Conservation (phyloP, 2,888 invertebrate species). For the Rotaria magnacalcarata region DNA sequence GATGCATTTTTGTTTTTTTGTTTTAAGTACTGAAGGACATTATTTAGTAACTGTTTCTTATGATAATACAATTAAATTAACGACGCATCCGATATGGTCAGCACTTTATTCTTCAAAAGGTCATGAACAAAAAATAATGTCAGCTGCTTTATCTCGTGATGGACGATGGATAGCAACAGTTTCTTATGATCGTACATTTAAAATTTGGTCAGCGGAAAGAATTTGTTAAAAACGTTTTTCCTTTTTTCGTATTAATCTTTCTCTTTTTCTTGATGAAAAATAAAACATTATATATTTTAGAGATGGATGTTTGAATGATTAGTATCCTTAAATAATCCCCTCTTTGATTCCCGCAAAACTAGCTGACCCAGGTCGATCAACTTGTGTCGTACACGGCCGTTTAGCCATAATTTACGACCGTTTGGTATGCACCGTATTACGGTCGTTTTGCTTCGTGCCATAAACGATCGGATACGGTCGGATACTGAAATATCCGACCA, state of each 20-base stretch:
- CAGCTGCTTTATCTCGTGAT: slow-evolving; percentile 40
- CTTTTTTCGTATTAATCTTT: neutral
- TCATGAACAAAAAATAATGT: slow-evolving; percentile 45
- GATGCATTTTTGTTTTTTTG: neutral
- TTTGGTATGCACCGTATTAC: too few species aligned
- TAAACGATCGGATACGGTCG: too few species aligned
- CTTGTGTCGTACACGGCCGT: too few species aligned
- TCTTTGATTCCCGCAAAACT: too few species aligned
- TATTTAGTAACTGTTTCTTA: slow-evolving; percentile 87
- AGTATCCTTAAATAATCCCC: too few species aligned
- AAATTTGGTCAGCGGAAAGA: slow-evolving; percentile 44
- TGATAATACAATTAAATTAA: slow-evolving; percentile 83
- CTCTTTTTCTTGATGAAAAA: neutral
- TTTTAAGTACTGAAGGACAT: slow-evolving; percentile 65
- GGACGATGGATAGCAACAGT: slow-evolving; percentile 44
- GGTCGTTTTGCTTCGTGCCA: too few species aligned
- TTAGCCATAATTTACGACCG: too few species aligned
- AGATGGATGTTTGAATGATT: too few species aligned
- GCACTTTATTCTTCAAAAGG: slow-evolving; percentile 68
- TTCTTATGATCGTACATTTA: slow-evolving; percentile 45
- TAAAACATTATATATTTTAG: too few species aligned
- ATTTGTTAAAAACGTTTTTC: neutral
- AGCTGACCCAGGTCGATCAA: too few species aligned
- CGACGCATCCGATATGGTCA: slow-evolving; percentile 95
- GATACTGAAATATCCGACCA: too few species aligned